phyloP scores from a whole-genome alignment of 2,888 invertebrate species.

The Mythimna albipuncta region DNA sequence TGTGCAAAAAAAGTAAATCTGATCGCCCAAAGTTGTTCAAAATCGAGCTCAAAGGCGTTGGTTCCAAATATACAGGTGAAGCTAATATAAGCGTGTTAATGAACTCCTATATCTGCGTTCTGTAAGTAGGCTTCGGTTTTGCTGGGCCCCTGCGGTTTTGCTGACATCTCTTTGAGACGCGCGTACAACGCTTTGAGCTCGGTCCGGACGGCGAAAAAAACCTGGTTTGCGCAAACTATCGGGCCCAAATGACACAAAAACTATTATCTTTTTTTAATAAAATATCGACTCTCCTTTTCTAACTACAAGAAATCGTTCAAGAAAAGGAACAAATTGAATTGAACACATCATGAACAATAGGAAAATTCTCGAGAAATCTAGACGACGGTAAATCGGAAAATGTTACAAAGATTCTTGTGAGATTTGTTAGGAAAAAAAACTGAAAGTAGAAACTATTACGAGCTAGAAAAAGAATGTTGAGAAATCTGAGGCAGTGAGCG shows the following conservation, averaged over 20 bases:
- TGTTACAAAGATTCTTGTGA: slow-evolving; percentile 26
- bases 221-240: too few species aligned
- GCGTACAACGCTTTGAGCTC: too few species aligned
- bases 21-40: too few species aligned
- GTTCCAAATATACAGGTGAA: too few species aligned
- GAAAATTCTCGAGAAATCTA: slow-evolving; percentile 20
- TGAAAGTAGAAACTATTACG: slow-evolving; percentile 22
- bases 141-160: too few species aligned
- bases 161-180: too few species aligned
- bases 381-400: slow-evolving; percentile 9
- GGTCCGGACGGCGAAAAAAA: too few species aligned
- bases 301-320: not conserved
- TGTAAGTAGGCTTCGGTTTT: too few species aligned
- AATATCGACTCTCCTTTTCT: slow-evolving; percentile 3
- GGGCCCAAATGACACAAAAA: not conserved
- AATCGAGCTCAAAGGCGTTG: too few species aligned
- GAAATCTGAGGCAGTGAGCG: not conserved
- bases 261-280: not conserved
- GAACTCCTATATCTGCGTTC: too few species aligned
- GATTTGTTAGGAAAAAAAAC: slow-evolving; percentile 38
- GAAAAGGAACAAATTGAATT: slow-evolving; percentile 38
- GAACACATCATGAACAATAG: slow-evolving; percentile 44
- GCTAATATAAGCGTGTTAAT: too few species aligned
- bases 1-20: too few species aligned
- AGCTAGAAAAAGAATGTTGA: slow-evolving; percentile 3